Evolutionary conservation across 2,888 invertebrate species (phyloP), one percentile per base, ranked within the genome.

Genomic region (Tiphia femorata): DNA sequence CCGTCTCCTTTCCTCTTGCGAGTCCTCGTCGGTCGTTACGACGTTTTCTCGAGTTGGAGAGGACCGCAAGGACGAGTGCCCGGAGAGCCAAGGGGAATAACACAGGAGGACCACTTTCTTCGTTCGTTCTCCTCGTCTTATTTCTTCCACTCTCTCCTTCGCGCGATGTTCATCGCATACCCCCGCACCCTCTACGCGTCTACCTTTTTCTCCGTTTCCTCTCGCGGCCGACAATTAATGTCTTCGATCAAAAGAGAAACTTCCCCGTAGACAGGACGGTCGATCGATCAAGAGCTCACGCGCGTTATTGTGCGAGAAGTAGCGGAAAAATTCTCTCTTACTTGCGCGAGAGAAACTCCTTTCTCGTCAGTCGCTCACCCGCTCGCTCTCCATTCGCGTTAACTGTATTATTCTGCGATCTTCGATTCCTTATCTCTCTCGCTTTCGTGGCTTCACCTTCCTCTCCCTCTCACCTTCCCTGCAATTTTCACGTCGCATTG

Each of bases 381-480:
- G 3, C 12, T 12, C 14, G 3, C 4, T 8, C 30, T 3, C 17
- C 6, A 5, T 30, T n/a, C 42, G 52, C 21, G 52, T 50, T 62
- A 62, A 49, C 64, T 64, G 51, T 58, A 64, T 64, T 58, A 59
- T 59, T 49, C 46, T 20, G 21, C 33, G 58, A 58, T 59, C 47
- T 49, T 19, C 20, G 1, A 4, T 17, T n/a, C 14, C 21, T 0
- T 41, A n/a, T 19, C 6, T 38, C 10, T 4, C n/a, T 42, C 27
- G 3, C 27, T 23, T 8, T 25, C 16, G 17, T 38, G 2, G 29
- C 3, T 29, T 12, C 2, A 5, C 29, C 29, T 2, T 12, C 12
- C 12, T 29, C 29, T 10, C 12, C 29, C 29, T 29, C 12, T 29
- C 29, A 12, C 12, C 29, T 5, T 29, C 29, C 6, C 29, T 2